Evolutionary conservation across 2,113 vertebrate species (phyloP).

Genomic region (Pteruthius melanotis): DNA sequence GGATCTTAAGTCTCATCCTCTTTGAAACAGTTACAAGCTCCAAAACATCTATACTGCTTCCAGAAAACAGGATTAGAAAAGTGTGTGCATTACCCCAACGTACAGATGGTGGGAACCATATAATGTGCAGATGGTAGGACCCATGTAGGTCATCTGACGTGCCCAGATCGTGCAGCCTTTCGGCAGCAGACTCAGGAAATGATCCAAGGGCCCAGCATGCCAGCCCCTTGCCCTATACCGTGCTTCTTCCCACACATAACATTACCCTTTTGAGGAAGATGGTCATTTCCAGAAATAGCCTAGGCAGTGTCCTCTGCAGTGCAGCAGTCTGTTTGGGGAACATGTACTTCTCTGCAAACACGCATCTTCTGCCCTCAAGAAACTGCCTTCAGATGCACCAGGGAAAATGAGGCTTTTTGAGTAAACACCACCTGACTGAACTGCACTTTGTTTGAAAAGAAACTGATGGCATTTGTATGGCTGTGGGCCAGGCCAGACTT

Average conservation of each 20-base stretch:
- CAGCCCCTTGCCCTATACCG: slow-evolving; percentile 13
- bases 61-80: background rate
- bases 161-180: slow-evolving; percentile 8
- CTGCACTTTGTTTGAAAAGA: slow-evolving; percentile 1
- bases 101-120: slow-evolving; percentile 28
- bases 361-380: background rate
- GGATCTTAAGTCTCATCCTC: background rate
- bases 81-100: background rate
- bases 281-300: slow-evolving; percentile 33
- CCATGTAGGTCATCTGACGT: slow-evolving; percentile 33
- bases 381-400: background rate
- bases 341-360: background rate
- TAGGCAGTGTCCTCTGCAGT: background rate
- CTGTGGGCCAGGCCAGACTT: slow-evolving; percentile 6
- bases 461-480: slow-evolving; percentile 35
- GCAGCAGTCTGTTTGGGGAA: slow-evolving; percentile 1
- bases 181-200: background rate
- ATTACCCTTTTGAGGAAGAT: slow-evolving; percentile 25
- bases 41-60: background rate
- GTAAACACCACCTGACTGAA: slow-evolving; percentile 29
- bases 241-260: slow-evolving; percentile 19
- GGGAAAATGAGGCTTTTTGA: background rate
- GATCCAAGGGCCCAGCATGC: slow-evolving; percentile 25
- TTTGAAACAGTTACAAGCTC: background rate
- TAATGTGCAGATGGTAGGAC: slow-evolving; percentile 4